Evolutionary conservation across 2,888 invertebrate species (phyloP), one percentile per base, ranked within the genome.

Genomic region (Drosophila fungiperda): DNA sequence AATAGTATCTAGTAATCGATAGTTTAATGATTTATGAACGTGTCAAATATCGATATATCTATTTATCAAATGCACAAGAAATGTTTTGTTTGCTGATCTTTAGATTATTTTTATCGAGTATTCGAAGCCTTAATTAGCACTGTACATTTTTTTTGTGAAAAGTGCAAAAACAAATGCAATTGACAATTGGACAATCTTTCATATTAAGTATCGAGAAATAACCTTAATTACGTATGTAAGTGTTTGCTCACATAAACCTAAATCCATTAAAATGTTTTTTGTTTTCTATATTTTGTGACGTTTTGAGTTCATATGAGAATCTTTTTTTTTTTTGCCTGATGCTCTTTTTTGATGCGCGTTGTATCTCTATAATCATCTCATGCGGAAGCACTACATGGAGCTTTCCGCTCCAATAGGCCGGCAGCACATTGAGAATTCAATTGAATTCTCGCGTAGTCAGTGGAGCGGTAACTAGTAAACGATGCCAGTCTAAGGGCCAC

Each of bases 371-470:
- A 26, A 1, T 57, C 48, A 69, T 36, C 32, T 69, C 68, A 76
- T 73, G 77, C 88, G 90, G 86, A 87, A 89, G 86, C 80, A 64
- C 49, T 61, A 35, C 53, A 61, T 57, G 72, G 57, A 68, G 71
- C 82, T 86, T 90, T 90, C 68, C 84, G 90, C 90, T 90, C 83
- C 89, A 90, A 78, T 88, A 88, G 89, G 76, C 68, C 61, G 76
- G 78, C 70, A 53, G 55, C 62, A 61, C 72, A 83, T 74, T 75
- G 73, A 73, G 73, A 87, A 89, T 89, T 84, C 72, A 85, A 84
- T 85, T 73, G 32, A 58, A 58, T 58, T 17, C 48, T 45, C 50
- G 26, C 15, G 55, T n/a, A 73, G 69, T 66, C 90, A 86, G 74
- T 89, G 86, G 76, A 88, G 86, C 90, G 86, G 86, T 73, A 89